Conservation (phyloP, 2,888 invertebrate genomes). For the Latrodectus hesperus region DNA sequence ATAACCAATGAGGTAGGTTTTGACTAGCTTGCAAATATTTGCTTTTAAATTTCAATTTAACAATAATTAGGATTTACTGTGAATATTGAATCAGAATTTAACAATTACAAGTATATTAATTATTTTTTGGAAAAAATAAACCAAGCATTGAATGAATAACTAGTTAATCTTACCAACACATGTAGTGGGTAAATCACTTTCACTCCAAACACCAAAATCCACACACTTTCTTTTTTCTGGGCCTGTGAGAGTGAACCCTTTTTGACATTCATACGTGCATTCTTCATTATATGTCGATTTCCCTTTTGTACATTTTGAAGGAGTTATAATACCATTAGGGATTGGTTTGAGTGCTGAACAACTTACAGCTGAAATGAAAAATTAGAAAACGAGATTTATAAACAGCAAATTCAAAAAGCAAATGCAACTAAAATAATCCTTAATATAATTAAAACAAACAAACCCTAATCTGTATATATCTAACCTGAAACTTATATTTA, state of each 20-base stretch:
- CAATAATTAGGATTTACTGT: too few relatives aligned
- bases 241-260: slow-evolving; percentile 80
- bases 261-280: slow-evolving; percentile 79
- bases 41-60: too few relatives aligned
- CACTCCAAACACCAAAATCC: slow-evolving; percentile 79
- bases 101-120: background rate
- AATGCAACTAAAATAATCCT: too few relatives aligned
- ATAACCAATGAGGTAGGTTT: too few relatives aligned
- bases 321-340: slow-evolving; percentile 78
- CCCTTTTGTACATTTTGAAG: slow-evolving; percentile 77
- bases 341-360: slow-evolving; percentile 78
- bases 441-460: too few relatives aligned
- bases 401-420: too few relatives aligned
- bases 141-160: background rate
- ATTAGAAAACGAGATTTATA: too few relatives aligned
- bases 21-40: too few relatives aligned
- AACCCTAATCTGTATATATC: too few relatives aligned
- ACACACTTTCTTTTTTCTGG: slow-evolving; percentile 78
- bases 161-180: slow-evolving; percentile 76
- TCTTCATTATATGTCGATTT: slow-evolving; percentile 79
- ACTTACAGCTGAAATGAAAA: slow-evolving; percentile 73
- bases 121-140: background rate
- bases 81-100: background rate
- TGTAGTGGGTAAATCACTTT: slow-evolving; percentile 76
- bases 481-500: too few relatives aligned